Conservation (phyloP, 2,888 invertebrate species). For the Drosophila rellima region DNA sequence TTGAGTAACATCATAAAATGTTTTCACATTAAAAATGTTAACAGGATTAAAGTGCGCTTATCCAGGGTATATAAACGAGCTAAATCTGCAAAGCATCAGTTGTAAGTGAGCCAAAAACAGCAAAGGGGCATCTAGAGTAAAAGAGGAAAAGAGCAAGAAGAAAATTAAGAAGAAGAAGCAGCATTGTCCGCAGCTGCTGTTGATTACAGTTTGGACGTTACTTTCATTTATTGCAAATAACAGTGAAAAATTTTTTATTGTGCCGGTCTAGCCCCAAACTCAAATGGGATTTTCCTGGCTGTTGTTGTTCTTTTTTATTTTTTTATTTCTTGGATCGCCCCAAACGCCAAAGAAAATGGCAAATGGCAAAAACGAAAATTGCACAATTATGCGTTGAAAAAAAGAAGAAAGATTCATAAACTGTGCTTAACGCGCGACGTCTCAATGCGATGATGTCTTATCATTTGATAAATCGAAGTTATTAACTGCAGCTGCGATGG, state of each 20-base stretch:
- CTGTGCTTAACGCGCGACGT: conserved; percentile 38
- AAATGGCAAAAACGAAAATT: conserved; percentile 50
- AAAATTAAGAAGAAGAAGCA: conserved; percentile 1
- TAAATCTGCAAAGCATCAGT: conserved; percentile 43
- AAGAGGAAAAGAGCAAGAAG: conserved; percentile 10
- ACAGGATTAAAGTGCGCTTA: not conserved
- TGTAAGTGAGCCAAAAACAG: conserved; percentile 20
- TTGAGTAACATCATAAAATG: too few relatives aligned
- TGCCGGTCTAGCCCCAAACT: conserved; percentile 39
- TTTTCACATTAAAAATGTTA: too few relatives aligned
- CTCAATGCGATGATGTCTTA: conserved; percentile 22
- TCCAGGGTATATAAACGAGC: conserved; percentile 14
- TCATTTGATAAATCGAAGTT: conserved; percentile 62
- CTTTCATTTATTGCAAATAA: conserved; percentile 79
- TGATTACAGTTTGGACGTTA: conserved; percentile 79
- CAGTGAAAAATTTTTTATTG: conserved; percentile 75
- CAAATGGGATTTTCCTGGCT: conserved; percentile 28
- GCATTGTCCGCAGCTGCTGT: conserved; percentile 69
- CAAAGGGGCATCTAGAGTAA: conserved; percentile 29
- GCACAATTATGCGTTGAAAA: conserved; percentile 54
- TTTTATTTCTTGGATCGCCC: conserved; percentile 17
- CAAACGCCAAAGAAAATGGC: conserved; percentile 17
- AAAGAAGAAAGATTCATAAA: conserved; percentile 23
- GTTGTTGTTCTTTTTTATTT: not conserved
- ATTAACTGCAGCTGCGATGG: conserved; percentile 71